phyloP scores from a whole-genome alignment of 92 coral and sea anemone genomes.

The Zoanthus solanderi region DNA sequence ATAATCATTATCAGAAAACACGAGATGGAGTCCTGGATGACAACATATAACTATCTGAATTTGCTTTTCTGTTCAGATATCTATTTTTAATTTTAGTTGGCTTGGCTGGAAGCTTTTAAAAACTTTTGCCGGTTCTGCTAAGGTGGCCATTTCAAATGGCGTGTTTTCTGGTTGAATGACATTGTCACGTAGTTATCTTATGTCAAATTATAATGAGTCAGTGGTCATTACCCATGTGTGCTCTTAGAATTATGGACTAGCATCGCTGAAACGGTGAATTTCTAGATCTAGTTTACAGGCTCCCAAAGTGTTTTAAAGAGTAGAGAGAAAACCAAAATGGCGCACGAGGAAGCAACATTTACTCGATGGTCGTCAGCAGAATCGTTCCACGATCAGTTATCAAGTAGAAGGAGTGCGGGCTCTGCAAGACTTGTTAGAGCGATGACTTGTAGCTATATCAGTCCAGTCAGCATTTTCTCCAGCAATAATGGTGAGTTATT shows the following conservation, averaged over 20 bases:
- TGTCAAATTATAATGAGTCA: not conserved
- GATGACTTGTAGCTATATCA: conserved; percentile 67
- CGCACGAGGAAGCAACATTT: conserved; percentile 25
- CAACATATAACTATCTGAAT: no score
- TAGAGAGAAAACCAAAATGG: not conserved
- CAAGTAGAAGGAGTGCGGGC: conserved; percentile 9
- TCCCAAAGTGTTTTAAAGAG: not conserved
- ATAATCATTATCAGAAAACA: no score
- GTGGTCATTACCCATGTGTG: no score
- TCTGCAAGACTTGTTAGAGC: conserved; percentile 46
- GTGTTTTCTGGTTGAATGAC: conserved; percentile 17
- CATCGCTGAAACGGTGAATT: no score
- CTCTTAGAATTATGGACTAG: no score
- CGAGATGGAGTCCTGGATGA: no score
- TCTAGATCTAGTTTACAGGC: not conserved
- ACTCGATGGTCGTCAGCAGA: conserved; percentile 48
- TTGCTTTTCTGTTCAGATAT: no score
- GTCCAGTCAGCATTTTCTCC: conserved; percentile 70
- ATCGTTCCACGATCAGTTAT: conserved; percentile 17
- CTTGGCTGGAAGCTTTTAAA: no score
- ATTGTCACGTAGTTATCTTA: not conserved
- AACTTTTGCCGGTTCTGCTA: no score
- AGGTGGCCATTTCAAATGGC: not conserved
- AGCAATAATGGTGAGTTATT: conserved; percentile 62
- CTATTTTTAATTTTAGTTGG: no score